Evolutionary conservation across 2,888 invertebrate genomes (phyloP), one percentile per base, ranked within the genome.

Genomic region (Microplitis manilae): DNA sequence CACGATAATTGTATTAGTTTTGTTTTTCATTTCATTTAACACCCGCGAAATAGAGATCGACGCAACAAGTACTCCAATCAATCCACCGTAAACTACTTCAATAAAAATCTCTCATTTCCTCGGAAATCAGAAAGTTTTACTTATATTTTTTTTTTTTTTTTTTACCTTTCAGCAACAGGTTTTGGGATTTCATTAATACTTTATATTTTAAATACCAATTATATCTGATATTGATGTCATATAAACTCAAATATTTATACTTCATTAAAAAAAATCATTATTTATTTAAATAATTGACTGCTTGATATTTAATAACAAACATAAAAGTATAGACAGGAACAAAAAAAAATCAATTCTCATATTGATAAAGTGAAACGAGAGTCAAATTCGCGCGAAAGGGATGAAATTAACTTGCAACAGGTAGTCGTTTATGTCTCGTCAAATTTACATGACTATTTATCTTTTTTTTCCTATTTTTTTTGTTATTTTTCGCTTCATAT

Each of bases 341-440:
- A 72, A 40, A 38, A 75, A 17, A 20, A 69, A 75, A 15, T 15
- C 13, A 50, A 15, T 60, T 17, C 2, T 60, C 38, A 61, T n/a
- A 61, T 9, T n/a, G 9, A 39, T 13, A n/a, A 65, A 62, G 69
- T 38, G 61, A 38, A 41, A 65, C 62, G 17, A 13, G 17, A 65
- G 20, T 65, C 65, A 30, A 30, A 30, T 65, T 30, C 7, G 13
- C 39, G n/a, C 50, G 9, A 74, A 74, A 50, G 17, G 74, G 67
- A 70, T 60, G 50, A 70, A 80, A 76, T 80, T 77, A 79, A 77
- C 50, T 78, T 9, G 79, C 81, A 81, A 81, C 81, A 81, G 81
- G 81, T 81, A 75, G 80, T 79, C 72, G 40, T 75, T 61, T 62
- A 61, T 69, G 65, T 65, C 65, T 65, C 65, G 65, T 65, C 65